Evolutionary conservation across 53 echinoderm and acorn worm genomes (phyloP).

Genomic region (Holothuria leucospilota): DNA sequence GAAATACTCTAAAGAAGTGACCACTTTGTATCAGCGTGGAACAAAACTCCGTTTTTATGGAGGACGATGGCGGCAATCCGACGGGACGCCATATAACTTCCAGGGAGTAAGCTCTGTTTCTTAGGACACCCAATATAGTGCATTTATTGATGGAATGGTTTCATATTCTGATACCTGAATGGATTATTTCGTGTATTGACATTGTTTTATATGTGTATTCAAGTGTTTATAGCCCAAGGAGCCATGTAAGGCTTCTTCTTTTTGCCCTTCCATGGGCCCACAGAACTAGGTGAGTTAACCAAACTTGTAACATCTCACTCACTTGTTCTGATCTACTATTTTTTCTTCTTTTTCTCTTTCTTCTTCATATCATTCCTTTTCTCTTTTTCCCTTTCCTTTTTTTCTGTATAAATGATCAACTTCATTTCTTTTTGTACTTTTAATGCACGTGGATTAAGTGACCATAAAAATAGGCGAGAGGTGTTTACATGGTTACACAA

Average conservation of each 20-base stretch:
- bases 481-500: too few species aligned
- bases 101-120: neutral
- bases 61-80: neutral
- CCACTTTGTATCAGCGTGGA: too few species aligned
- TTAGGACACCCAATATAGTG: neutral
- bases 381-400: too few species aligned
- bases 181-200: neutral
- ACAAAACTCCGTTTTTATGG: too few species aligned
- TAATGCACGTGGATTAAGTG: too few species aligned
- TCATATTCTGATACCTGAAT: neutral
- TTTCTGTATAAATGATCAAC: too few species aligned
- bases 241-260: slow-evolving; percentile 14
- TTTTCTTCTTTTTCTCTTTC: too few species aligned
- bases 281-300: slow-evolving; percentile 28
- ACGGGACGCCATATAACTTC: neutral
- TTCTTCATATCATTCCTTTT: too few species aligned
- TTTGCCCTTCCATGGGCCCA: slow-evolving; percentile 18
- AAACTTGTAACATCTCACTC: neutral
- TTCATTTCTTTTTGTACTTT: too few species aligned
- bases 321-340: neutral
- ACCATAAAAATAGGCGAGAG: too few species aligned
- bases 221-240: slow-evolving; percentile 29
- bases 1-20: too few species aligned
- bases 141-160: neutral
- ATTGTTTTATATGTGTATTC: neutral